phyloP scores from a whole-genome alignment of 2,888 invertebrate species.

The Trachelus troglodyta region DNA sequence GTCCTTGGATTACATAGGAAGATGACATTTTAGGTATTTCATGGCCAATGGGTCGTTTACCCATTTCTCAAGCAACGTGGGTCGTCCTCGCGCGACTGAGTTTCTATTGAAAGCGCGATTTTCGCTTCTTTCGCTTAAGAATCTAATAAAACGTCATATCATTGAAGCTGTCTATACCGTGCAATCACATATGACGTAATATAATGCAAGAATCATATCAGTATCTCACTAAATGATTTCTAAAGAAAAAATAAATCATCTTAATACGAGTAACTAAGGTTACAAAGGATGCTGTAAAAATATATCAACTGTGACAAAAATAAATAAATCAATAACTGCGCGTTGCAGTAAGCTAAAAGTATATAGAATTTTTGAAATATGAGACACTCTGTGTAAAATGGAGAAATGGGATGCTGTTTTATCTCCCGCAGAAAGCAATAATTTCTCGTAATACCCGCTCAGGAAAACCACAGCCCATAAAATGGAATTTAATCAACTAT shows the following conservation, averaged over 20 bases:
- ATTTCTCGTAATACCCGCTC: not conserved
- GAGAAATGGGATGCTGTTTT: not conserved
- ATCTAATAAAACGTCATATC: not conserved
- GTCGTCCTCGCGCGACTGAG: not conserved
- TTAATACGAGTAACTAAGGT: not conserved
- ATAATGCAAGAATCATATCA: not conserved
- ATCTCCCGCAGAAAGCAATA: not conserved
- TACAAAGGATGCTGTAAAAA: not conserved
- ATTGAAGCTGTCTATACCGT: not conserved
- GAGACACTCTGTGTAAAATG: not conserved
- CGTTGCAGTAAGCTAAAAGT: not conserved
- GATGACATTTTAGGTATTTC: not conserved
- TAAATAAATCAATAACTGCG: not conserved
- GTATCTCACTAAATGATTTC: not conserved
- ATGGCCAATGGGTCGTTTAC: not conserved
- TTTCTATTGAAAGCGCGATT: not conserved
- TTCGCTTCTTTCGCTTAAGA: not conserved
- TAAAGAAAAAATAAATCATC: not conserved
- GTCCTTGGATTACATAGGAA: not conserved
- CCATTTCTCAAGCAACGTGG: not conserved
- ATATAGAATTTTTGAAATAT: not conserved
- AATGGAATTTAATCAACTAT: constrained; percentile 48
- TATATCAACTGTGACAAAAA: not conserved
- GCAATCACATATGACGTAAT: not conserved
- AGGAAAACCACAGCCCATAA: constrained; percentile 12